Evolutionary conservation across 2,888 invertebrate species (phyloP), one percentile per base, ranked within the genome.

Genomic region (Latheticus oryzae): DNA sequence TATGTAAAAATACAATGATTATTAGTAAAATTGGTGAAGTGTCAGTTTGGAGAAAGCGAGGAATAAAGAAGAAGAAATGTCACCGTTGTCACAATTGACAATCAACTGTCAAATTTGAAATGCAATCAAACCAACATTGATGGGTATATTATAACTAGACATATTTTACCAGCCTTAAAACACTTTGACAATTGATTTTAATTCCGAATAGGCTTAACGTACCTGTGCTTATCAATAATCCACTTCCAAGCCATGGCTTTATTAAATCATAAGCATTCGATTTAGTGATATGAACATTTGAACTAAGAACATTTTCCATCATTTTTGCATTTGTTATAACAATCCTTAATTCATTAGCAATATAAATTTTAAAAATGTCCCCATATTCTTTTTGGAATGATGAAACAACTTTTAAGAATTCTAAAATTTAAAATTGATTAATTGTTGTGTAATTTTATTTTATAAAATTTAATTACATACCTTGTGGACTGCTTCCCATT

Each of bases 221-320:
- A 78, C 79, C 78, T 65, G 69, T 64, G 42, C 77, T 78, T 3
- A 77, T 77, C 1, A 80, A 65, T 30, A 80, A 68, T 40, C 79
- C 79, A 3, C 70, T 72, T 5, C 68, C 61, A 3, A 80, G 65
- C 79, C 79, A 80, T 4, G 73, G 72, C 21, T 69, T 61, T 2
- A 78, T 54, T 5, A 69, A 54, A 19, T 68, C 13, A 32, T 79
- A 80, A 0, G 72, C 5, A 0, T n/a, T 1, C 45, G 76, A 72
- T 63, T 79, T 80, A 5, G 45, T 37, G 5, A 60, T 52, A 5
- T 45, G 52, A 1, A 43, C 23, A 16, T 32, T 38, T 17, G 60
- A 60, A 11, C 19, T 43, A 3, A 53, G 8, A 4, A 60, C 16
- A 5, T 8, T n/a, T 38, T 51, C 40, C 1, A 47, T 43, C 11